Base-by-base conservation (phyloP, 2,113 vertebrate species). In the Trematomus loennbergii region DNA sequence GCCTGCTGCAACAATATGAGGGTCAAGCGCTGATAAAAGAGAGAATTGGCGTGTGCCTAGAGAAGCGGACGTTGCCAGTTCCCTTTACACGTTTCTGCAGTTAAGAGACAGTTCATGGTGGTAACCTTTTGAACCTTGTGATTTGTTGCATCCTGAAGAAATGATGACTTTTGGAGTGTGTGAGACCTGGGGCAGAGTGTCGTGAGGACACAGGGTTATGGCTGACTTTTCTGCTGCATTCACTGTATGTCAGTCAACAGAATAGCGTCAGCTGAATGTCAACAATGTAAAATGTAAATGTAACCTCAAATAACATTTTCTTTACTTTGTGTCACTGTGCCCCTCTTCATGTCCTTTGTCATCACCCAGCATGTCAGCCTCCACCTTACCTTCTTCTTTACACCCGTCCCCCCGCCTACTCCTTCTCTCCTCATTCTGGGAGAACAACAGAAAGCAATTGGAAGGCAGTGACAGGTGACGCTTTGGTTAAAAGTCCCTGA, bases 401-500 rank as follows among this genome's bases (percentile, higher is more conserved):
- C 62, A 16, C 45, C 5, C 66, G 12, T 1, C 12, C 40, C 43
- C 48, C 63, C 40, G 4, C 54, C 45, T 71, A 46, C 29, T 46
- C 63, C 63, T 40, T 57, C 52, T 45, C 71, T 45, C 60, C 64
- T 80, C 69, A 22, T 75, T 83, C 70, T 78, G 73, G 54, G 78
- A 76, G 33, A 88, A 85, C 85, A 87, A 83, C 82, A 82, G 60
- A 78, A 81, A 81, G 50, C 58, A 33, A 81, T 50, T 79, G 49
- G 20, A 66, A 68, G 77, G 67, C 70, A 22, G 55, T 87, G 84
- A 91, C 84, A 87, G 84, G 79, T 87, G 86, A 88, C 68, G 55
- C 78, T 80, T 65, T 62, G 72, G 77, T 88, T 91, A 58, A 91
- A 91, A 88, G 89, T 70, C 73, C 49, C 59, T 29, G 75, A 86